These are phyloP conservation scores for Torymus auratus DNA, from an alignment of 2,888 invertebrate species.

Conservation along the genomic window DNA sequence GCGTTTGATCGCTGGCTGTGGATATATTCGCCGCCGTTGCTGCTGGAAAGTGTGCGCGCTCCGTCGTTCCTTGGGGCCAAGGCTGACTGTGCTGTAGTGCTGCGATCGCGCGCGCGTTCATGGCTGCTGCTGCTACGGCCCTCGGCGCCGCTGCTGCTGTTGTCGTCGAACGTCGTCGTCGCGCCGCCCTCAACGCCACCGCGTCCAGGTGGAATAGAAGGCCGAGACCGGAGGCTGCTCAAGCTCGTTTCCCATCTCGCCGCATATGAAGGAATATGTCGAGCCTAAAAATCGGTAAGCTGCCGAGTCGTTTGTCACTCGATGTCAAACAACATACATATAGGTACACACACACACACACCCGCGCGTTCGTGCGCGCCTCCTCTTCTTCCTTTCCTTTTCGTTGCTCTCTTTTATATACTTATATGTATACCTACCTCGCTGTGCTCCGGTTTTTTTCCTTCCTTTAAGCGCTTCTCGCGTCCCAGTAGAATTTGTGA, in stretches of 20 bases:
- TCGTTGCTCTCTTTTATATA: conserved; percentile 53
- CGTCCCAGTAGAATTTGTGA: conserved; percentile 17
- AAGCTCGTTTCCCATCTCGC: background rate
- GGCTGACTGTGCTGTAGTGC: background rate
- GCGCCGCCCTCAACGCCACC: background rate
- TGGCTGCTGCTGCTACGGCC: conserved; percentile 56
- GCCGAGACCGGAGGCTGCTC: conserved; percentile 9
- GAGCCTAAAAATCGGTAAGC: conserved; percentile 81
- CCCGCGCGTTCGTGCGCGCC: background rate
- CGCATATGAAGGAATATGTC: conserved; percentile 79
- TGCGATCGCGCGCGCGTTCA: conserved; percentile 32
- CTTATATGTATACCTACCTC: conserved; percentile 19
- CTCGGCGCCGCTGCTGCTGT: conserved; percentile 32
- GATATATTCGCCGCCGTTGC: background rate
- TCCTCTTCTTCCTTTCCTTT: background rate
- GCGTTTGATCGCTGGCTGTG: no score
- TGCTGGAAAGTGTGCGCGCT: conserved; percentile 23
- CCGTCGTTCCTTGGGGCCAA: conserved; percentile 5
- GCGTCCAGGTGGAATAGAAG: background rate
- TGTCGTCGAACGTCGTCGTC: background rate
- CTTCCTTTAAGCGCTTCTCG: background rate
- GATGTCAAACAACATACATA: no score
- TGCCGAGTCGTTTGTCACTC: no score
- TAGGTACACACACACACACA: background rate
- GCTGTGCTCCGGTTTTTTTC: conserved; percentile 9